Evolutionary conservation across 2,888 invertebrate genomes (phyloP).

Genomic region (Phengaris arion): DNA sequence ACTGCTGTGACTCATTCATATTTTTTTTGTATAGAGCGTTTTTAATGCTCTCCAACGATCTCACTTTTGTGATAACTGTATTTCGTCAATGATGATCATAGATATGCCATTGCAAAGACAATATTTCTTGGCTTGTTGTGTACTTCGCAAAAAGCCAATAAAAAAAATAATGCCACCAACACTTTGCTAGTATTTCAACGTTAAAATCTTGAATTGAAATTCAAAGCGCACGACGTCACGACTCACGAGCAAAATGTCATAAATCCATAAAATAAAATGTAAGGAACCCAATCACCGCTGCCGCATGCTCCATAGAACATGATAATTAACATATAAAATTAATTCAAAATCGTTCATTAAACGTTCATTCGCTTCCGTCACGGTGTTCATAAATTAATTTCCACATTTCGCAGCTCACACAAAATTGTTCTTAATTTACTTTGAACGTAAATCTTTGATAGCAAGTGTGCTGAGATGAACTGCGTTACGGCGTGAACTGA

Average conservation of each 20-base stretch:
- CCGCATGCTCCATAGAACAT: constrained; percentile 20
- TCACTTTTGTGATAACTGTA: too few species aligned
- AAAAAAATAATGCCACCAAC: too few species aligned
- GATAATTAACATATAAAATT: constrained; percentile 46
- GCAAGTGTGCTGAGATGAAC: constrained; percentile 64
- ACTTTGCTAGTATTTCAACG: too few species aligned
- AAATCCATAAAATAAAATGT: neutral
- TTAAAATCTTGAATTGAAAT: too few species aligned
- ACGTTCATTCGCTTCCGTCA: constrained; percentile 62
- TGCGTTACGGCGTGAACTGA: neutral
- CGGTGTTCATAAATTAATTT: constrained; percentile 67
- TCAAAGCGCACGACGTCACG: neutral
- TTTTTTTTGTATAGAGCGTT: too few species aligned
- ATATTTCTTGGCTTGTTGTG: too few species aligned
- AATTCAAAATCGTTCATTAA: constrained; percentile 66
- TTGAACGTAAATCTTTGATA: constrained; percentile 70
- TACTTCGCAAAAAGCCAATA: too few species aligned
- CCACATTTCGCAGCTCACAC: constrained; percentile 66
- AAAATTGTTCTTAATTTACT: constrained; percentile 75
- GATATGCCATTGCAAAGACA: too few species aligned
- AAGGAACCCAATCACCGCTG: neutral
- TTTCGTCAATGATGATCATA: too few species aligned
- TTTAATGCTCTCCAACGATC: too few species aligned
- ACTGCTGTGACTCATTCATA: too few species aligned
- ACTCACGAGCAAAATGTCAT: neutral